Evolutionary conservation across 2,888 invertebrate genomes (phyloP), one percentile per base, ranked within the genome.

Genomic region (Caenorhabditis sp.): DNA sequence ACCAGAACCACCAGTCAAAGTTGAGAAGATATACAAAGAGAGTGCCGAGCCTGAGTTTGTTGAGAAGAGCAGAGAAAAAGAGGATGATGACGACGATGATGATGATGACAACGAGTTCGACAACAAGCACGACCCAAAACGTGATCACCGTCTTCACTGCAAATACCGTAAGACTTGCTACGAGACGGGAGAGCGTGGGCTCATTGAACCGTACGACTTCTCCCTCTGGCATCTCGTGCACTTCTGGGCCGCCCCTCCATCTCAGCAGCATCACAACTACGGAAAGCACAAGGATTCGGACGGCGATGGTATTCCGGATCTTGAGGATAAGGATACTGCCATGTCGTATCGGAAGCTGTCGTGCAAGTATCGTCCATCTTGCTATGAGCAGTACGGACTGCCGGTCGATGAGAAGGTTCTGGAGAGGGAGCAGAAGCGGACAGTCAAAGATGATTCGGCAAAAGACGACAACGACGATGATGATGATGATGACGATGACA

Each of bases 81-180:
- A 32, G 8, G 30, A 50, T 8, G 55, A 30, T 17, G 53, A 52
- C 37, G 17, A 52, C 27, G 59, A 56, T 22, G 48, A 59, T 15
- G 53, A 55, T 13, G 61, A 72, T 1, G 63, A 26, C 7, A 63
- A 58, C 52, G 78, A 80, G 39, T 68, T 71, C 27, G 70, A 78
- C 62, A 56, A 75, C 20, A 26, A 59, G 37, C 77, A 81, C 35
- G 74, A 75, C 32, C 74, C 66, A 37, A 77, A 72, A 56, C 55
- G 71, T 13, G 78, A 83, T 30, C 78, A 79, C 41, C 81, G 75
- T 6, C 80, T 88, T 63, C 71, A 76, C 27, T 85, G 85, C 63
- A 82, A 86, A 41, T 86, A 83, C 41, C 72, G 88, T 35, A 87
- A 85, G 68, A 77, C 79, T 15, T 88, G 88, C 65, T 88, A 88